Conservation (phyloP, 2,888 invertebrate species). For the Copidosoma aretas region DNA sequence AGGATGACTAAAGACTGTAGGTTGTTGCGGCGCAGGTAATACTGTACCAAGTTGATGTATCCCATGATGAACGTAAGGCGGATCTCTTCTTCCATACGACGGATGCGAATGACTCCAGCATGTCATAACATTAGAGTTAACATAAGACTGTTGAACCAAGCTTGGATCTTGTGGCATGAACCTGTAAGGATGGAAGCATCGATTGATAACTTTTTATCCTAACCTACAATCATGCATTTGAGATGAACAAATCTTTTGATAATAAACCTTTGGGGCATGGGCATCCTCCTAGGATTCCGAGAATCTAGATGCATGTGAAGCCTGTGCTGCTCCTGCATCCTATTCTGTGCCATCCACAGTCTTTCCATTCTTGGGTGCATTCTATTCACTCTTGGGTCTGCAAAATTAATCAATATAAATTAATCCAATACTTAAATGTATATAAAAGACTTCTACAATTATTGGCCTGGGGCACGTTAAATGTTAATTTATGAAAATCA, state of each 20-base stretch:
- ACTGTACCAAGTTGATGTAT: conserved; percentile 22
- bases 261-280: conserved; percentile 11
- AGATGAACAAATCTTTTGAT: not conserved
- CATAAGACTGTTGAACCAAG: conserved; percentile 44
- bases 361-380: conserved; percentile 78
- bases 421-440: too few species aligned
- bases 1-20: conserved; percentile 63
- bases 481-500: too few species aligned
- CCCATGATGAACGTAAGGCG: conserved; percentile 18
- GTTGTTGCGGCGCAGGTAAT: conserved; percentile 60
- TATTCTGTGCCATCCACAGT: conserved; percentile 78
- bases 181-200: conserved; percentile 33
- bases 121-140: conserved; percentile 47
- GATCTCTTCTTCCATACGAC: conserved; percentile 37
- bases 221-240: not conserved
- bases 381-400: conserved; percentile 57
- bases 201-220: too few species aligned
- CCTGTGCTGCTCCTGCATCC: conserved; percentile 67
- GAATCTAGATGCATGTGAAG: conserved; percentile 32
- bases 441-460: too few species aligned
- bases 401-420: conserved; percentile 4
- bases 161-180: conserved; percentile 51
- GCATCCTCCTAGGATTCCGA: conserved; percentile 26
- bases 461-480: too few species aligned
- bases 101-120: conserved; percentile 47